Conservation (phyloP, 2,113 vertebrate species). For the Delphinus delphis region DNA sequence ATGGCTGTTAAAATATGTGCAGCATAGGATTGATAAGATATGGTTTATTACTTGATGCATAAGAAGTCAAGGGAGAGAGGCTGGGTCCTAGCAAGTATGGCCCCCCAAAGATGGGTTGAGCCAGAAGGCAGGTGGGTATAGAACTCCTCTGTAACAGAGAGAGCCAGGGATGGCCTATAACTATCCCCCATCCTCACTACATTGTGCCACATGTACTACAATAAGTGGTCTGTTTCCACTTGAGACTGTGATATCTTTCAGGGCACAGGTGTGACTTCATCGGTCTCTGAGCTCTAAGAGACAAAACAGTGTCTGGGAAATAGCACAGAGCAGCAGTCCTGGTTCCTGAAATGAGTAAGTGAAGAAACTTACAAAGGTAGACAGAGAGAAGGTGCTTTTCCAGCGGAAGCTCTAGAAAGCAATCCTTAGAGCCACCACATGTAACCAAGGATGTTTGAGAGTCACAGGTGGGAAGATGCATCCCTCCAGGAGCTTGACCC, state of each 20-base stretch:
- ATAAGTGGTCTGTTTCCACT: background rate
- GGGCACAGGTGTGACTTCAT: background rate
- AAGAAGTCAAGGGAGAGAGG: constrained; percentile 7
- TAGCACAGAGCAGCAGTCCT: accelerated
- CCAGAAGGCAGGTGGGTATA: background rate
- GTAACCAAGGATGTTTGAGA: background rate
- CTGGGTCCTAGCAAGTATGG: background rate
- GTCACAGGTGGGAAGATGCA: background rate
- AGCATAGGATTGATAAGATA: constrained; percentile 44
- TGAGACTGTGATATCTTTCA: background rate
- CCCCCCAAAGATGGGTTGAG: background rate
- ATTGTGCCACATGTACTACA: accelerated
- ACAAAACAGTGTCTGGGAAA: background rate
- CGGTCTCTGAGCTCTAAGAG: background rate
- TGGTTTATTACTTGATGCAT: constrained; percentile 39
- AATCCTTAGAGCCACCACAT: background rate
- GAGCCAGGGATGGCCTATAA: background rate
- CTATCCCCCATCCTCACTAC: background rate
- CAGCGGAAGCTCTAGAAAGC: background rate
- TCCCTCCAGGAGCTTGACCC: background rate
- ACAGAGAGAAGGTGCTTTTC: background rate
- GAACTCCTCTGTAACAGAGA: background rate
- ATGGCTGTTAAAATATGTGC: constrained; percentile 46
- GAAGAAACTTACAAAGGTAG: background rate
- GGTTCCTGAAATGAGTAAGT: background rate